Conservation (phyloP, 1,140 invertebrate genomes). For the Araneus ventricosus region DNA sequence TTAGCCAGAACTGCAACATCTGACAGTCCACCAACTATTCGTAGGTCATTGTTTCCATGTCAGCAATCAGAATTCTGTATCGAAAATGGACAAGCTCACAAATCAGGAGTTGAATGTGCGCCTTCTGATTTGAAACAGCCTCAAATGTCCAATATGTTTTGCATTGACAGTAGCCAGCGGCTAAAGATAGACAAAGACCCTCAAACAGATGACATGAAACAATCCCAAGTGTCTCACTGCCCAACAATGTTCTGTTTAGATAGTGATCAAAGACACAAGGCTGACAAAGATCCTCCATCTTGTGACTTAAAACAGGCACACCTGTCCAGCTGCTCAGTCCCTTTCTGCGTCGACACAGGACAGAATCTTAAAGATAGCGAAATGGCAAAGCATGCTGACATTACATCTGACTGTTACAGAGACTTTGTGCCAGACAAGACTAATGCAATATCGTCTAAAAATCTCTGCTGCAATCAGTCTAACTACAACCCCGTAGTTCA, state of each 20-base stretch:
- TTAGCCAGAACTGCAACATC: conserved; percentile 95
- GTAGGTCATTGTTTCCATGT: not conserved
- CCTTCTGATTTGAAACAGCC: not conserved
- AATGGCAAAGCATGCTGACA: not conserved
- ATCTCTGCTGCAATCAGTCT: not conserved
- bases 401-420: not conserved
- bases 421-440: conserved; percentile 25
- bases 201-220: not conserved
- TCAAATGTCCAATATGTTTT: not conserved
- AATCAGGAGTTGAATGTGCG: not conserved
- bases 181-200: not conserved
- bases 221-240: not conserved
- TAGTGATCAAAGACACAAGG: not conserved
- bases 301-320: not conserved
- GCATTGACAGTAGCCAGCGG: not conserved
- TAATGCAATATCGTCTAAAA: not conserved
- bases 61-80: not conserved
- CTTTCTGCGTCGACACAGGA: not conserved
- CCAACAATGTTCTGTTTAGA: not conserved
- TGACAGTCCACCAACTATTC: conserved; percentile 67
- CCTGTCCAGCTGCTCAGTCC: not conserved
- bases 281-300: not conserved
- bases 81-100: not conserved
- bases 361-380: not conserved
- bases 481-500: not conserved